phyloP scores from a whole-genome alignment of 2,797 vertebrate species.

The Hapalemur alaotrensis region DNA sequence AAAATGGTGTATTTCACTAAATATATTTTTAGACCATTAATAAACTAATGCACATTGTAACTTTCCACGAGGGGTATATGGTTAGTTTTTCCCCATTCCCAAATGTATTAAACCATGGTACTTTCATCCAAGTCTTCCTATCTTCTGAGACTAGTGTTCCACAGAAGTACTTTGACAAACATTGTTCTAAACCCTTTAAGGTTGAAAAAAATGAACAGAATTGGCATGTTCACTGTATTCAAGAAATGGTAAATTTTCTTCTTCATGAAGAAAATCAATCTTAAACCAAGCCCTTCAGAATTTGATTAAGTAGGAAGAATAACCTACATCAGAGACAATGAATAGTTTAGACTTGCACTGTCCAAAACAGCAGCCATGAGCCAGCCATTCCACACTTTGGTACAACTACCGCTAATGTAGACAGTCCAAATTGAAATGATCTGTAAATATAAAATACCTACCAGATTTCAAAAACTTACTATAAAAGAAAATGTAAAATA shows the following conservation, averaged over 20 bases:
- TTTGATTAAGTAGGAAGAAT: not conserved
- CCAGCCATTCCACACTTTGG: not conserved
- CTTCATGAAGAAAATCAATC: not conserved
- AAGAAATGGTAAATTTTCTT: not conserved
- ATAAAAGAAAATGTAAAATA: not conserved
- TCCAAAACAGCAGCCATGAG: not conserved
- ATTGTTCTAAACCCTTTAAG: not conserved
- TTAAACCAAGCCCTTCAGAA: not conserved
- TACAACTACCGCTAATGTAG: not conserved
- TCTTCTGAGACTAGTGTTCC: not conserved
- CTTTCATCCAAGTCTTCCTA: not conserved
- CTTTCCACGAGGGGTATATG: not conserved
- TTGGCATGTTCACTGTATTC: not conserved
- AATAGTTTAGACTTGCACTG: not conserved
- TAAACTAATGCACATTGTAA: not conserved
- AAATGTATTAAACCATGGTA: not conserved
- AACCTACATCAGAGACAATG: not conserved
- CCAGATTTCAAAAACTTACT: not conserved
- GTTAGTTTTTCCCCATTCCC: not conserved
- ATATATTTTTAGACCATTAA: not conserved
- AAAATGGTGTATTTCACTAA: not conserved
- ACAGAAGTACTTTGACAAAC: not conserved
- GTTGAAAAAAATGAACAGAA: conserved; percentile 2
- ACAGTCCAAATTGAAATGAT: not conserved
- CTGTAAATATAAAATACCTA: not conserved